Conservation (phyloP, 2,113 vertebrate genomes). For the Coracopsis vasa region DNA sequence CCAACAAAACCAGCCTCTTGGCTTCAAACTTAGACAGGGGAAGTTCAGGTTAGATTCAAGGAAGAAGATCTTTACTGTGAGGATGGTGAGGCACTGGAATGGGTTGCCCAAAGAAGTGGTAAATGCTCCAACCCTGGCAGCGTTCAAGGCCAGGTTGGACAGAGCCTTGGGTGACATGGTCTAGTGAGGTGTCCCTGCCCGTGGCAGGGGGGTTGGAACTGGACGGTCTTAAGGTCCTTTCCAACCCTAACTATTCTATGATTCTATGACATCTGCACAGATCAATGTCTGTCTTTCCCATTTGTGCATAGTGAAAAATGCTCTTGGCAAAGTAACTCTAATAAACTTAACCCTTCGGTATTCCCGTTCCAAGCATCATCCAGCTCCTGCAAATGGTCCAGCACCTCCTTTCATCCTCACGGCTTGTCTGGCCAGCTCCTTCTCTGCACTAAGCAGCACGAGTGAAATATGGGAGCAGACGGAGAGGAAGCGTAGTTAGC, state of each 20-base stretch:
- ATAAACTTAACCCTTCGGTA: not conserved
- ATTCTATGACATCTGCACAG: not conserved
- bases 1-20: too few relatives aligned
- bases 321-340: not conserved
- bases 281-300: not conserved
- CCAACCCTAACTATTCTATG: not conserved
- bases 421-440: not conserved
- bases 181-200: too few relatives aligned
- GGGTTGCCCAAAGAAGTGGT: too few relatives aligned
- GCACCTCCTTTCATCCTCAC: not conserved
- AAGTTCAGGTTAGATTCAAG: too few relatives aligned
- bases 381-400: not conserved
- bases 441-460: not conserved
- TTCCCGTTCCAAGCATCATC: not conserved
- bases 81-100: too few relatives aligned
- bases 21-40: too few relatives aligned
- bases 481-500: slow-evolving; percentile 59
- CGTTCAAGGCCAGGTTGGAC: too few relatives aligned
- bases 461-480: slow-evolving; percentile 46
- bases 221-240: not conserved
- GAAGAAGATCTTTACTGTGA: too few relatives aligned
- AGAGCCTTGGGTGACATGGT: too few relatives aligned
- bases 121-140: too few relatives aligned
- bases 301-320: not conserved
- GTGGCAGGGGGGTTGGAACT: not conserved